Percentiles rank a stretch among this genome's conserved stretches.
phyloP scores from a whole-genome alignment of 2,113 vertebrate genomes.

The Triplophysa rosa region DNA sequence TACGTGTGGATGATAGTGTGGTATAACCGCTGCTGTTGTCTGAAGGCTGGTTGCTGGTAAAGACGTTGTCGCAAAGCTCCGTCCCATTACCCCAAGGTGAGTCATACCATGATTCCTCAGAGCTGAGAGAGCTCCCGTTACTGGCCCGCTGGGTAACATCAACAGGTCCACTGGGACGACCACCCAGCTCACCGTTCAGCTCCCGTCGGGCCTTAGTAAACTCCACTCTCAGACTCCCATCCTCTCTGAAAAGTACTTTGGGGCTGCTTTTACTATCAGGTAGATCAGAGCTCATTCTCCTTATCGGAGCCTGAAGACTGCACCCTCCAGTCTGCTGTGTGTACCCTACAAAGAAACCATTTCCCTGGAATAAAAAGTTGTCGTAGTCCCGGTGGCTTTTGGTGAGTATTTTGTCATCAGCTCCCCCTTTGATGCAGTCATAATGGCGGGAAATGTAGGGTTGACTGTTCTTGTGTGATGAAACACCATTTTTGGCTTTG shows the following conservation, averaged over 20 bases:
- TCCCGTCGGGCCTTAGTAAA: constrained; percentile 77
- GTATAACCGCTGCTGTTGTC: constrained; percentile 60
- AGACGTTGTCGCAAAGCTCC: constrained; percentile 74
- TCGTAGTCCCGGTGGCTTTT: constrained; percentile 58
- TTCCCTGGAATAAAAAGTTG: constrained; percentile 47
- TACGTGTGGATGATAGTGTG: constrained; percentile 60
- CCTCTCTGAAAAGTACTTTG: constrained; percentile 83
- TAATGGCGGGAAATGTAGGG: constrained; percentile 77
- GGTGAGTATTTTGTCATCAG: constrained; percentile 61
- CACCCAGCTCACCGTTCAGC: constrained; percentile 60
- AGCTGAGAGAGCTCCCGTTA: constrained; percentile 90
- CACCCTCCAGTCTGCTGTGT: constrained; percentile 62
- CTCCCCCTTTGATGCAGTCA: constrained; percentile 69
- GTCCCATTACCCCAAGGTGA: constrained; percentile 83
- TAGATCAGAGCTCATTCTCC: constrained; percentile 55
- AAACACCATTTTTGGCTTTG: constrained; percentile 76
- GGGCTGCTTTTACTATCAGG: constrained; percentile 78
- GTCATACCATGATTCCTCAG: constrained; percentile 92
- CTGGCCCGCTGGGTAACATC: constrained; percentile 80
- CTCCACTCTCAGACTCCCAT: constrained; percentile 84
- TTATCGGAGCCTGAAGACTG: constrained; percentile 67
- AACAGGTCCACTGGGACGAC: constrained; percentile 54
- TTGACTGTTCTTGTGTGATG: constrained; percentile 76
- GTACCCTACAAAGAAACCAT: constrained; percentile 36
- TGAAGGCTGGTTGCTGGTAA: constrained; percentile 65